Percentiles rank a stretch among this genome's conserved stretches.
Evolutionary conservation across 1,140 invertebrate genomes (phyloP).

Genomic region (Eriocheir sinensis): DNA sequence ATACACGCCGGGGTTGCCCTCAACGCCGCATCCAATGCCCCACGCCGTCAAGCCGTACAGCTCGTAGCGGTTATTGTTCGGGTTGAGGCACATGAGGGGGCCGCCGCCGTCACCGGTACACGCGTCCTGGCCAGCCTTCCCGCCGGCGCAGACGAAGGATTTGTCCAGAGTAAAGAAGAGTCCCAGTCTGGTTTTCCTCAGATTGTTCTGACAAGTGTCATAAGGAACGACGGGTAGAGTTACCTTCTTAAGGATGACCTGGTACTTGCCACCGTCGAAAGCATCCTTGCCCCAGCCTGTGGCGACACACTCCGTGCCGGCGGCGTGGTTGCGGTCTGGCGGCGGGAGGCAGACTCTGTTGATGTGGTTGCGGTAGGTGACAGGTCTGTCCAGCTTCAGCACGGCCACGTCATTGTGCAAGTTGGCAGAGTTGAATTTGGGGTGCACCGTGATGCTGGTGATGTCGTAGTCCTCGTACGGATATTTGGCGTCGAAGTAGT

Average conservation of each 20-base stretch:
- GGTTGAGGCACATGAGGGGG: slow-evolving; percentile 79
- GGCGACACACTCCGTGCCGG: slow-evolving; percentile 91
- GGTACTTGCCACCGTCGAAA: slow-evolving; percentile 94
- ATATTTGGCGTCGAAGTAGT: slow-evolving; percentile 91
- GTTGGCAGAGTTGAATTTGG: slow-evolving; percentile 75
- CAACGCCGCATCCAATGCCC: slow-evolving; percentile 81
- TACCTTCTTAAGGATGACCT: slow-evolving; percentile 89
- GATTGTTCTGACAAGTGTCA: slow-evolving; percentile 83
- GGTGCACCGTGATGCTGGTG: slow-evolving; percentile 79
- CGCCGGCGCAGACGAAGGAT: slow-evolving; percentile 89
- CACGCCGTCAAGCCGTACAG: slow-evolving; percentile 81
- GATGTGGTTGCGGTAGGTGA: slow-evolving; percentile 80
- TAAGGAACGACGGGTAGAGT: slow-evolving; percentile 82
- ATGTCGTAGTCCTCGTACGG: slow-evolving; percentile 80
- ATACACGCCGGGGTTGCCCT: slow-evolving; percentile 82
- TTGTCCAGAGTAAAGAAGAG: slow-evolving; percentile 85
- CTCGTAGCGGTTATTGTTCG: slow-evolving; percentile 70
- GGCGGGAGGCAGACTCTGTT: slow-evolving; percentile 80
- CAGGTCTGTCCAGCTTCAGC: slow-evolving; percentile 75
- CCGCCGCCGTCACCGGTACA: slow-evolving; percentile 84
- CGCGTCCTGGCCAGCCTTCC: slow-evolving; percentile 85
- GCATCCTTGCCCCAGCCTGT: slow-evolving; percentile 98
- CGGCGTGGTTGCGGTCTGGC: slow-evolving; percentile 76
- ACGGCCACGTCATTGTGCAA: slow-evolving; percentile 81
- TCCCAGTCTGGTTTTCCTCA: slow-evolving; percentile 86